phyloP scores from a whole-genome alignment of 2,797 vertebrate genomes.

The Melanotaenia nigrans region DNA sequence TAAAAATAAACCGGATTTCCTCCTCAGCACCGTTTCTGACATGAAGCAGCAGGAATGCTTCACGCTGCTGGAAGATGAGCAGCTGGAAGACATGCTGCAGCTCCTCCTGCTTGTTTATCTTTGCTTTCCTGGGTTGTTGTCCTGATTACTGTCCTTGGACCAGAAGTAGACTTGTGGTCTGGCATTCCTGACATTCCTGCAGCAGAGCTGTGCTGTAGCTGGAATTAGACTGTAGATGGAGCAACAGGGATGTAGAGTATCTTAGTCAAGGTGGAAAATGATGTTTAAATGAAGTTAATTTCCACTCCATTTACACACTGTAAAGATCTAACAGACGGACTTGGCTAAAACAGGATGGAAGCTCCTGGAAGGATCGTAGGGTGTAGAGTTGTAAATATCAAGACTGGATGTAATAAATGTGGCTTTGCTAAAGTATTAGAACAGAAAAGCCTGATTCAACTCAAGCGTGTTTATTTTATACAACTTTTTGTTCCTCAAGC shows the following conservation, averaged over 20 bases:
- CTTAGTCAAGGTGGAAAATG: neutral
- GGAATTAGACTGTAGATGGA: constrained; percentile 52
- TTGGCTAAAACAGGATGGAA: too few species aligned
- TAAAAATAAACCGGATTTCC: constrained; percentile 66
- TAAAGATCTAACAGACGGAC: too few species aligned
- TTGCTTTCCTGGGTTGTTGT: neutral
- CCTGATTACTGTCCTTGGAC: constrained; percentile 6
- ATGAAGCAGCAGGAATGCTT: constrained; percentile 6
- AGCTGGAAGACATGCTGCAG: too few species aligned
- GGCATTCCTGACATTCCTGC: constrained; percentile 58
- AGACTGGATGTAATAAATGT: too few species aligned
- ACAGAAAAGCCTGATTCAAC: too few species aligned
- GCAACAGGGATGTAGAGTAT: constrained; percentile 17
- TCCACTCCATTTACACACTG: too few species aligned
- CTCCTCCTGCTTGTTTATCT: constrained; percentile 15
- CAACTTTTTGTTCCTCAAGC: too few species aligned
- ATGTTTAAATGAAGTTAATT: too few species aligned
- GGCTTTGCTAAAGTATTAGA: too few species aligned
- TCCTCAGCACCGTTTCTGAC: constrained; percentile 14
- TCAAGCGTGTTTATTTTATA: too few species aligned
- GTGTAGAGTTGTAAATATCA: too few species aligned
- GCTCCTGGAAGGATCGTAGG: too few species aligned
- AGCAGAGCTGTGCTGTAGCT: constrained; percentile 13
- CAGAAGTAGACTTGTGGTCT: constrained; percentile 5
- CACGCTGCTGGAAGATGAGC: neutral